Percentiles rank a stretch among this genome's conserved stretches.
Evolutionary conservation across 2,888 invertebrate genomes (phyloP).

Genomic region (Digitonthophagus gazella): DNA sequence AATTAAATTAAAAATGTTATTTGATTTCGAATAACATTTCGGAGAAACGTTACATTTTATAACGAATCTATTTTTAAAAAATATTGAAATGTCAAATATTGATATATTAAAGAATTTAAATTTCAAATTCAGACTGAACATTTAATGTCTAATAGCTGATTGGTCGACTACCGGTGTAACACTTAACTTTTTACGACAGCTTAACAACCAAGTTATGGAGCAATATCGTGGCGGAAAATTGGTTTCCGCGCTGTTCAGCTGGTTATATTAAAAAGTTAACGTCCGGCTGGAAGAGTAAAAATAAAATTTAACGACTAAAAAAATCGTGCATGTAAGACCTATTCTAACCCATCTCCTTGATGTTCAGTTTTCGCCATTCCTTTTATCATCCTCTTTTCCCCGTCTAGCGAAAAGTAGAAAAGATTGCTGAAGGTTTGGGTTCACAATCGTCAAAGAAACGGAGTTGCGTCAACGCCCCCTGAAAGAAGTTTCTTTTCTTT

Average conservation of each 20-base stretch:
- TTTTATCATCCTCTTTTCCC: not conserved
- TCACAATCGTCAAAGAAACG: too few species aligned
- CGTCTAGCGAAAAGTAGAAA: not conserved
- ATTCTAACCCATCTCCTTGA: not conserved
- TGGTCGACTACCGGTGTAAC: not conserved
- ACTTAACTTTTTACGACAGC: not conserved
- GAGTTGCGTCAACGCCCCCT: too few species aligned
- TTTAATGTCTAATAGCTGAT: not conserved
- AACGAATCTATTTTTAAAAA: too few species aligned
- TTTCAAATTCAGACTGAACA: too few species aligned
- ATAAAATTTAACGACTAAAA: not conserved
- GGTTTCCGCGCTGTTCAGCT: not conserved
- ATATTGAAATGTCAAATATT: too few species aligned
- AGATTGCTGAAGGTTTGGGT: not conserved
- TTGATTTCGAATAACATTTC: too few species aligned
- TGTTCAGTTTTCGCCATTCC: too few species aligned
- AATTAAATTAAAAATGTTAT: too few species aligned
- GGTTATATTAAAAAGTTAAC: not conserved
- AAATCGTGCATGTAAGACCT: not conserved
- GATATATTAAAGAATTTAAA: too few species aligned
- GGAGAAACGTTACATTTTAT: too few species aligned
- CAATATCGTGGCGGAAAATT: not conserved
- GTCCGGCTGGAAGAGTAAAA: not conserved
- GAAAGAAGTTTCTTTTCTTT: not conserved
- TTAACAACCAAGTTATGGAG: not conserved